Conservation (phyloP, 2,797 vertebrate species). For the Bradypodion ventrale region DNA sequence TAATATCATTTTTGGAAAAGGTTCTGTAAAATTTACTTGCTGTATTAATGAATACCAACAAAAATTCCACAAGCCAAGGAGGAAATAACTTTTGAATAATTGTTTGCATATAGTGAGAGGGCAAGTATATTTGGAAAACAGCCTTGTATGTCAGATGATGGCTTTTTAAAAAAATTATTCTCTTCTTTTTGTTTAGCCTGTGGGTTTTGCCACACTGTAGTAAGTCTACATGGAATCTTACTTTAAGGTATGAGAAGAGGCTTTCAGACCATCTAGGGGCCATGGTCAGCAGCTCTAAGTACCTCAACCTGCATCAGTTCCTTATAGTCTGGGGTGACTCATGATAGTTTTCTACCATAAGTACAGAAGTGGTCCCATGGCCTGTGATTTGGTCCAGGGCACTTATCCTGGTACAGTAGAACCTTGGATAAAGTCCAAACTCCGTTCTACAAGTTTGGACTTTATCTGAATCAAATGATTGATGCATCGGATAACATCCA, state of each 20-base stretch:
- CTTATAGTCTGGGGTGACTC: neutral
- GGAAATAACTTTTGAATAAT: slow-evolving; percentile 7
- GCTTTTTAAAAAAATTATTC: neutral
- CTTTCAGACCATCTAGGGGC: neutral
- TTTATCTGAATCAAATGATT: too few relatives aligned
- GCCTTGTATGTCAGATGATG: neutral
- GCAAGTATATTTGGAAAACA: neutral
- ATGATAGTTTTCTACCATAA: neutral
- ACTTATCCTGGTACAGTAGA: neutral
- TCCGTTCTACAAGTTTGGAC: too few relatives aligned
- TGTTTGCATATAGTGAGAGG: neutral
- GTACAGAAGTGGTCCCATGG: neutral
- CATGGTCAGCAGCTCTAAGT: too few relatives aligned
- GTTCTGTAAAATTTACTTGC: neutral
- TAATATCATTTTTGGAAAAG: neutral
- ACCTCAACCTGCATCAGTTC: neutral
- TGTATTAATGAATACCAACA: fast-evolving
- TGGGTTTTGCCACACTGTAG: neutral
- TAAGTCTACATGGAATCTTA: neutral
- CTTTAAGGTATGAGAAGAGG: neutral
- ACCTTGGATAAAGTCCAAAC: too few relatives aligned
- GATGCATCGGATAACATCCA: too few relatives aligned
- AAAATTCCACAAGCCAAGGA: fast-evolving
- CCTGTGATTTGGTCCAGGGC: neutral
- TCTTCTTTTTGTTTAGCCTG: neutral